Evolutionary conservation across 2,888 invertebrate genomes (phyloP).

Genomic region (Zaprionus obscuricornis): DNA sequence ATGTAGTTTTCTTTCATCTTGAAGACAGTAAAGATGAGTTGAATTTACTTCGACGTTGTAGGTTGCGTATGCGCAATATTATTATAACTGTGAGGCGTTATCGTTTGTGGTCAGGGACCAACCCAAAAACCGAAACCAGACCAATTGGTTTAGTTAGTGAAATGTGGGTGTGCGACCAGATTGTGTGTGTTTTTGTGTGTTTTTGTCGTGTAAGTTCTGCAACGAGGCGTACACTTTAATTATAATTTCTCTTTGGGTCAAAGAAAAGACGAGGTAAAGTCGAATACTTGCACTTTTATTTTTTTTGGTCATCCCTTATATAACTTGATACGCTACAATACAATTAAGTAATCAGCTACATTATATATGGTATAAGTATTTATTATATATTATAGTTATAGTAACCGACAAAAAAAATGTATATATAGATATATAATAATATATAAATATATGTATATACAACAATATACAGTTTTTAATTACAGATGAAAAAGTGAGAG

Average conservation of each 20-base stretch:
- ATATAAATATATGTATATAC: slow-evolving; percentile 1
- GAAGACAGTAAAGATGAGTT: slow-evolving; percentile 70
- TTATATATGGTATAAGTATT: slow-evolving; percentile 33
- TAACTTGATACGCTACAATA: slow-evolving; percentile 47
- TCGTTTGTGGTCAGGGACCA: slow-evolving; percentile 74
- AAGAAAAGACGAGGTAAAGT: slow-evolving; percentile 35
- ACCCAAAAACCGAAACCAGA: slow-evolving; percentile 64
- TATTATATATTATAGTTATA: too few relatives aligned
- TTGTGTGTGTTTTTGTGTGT: slow-evolving; percentile 22
- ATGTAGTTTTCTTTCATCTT: not conserved
- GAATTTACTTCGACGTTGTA: slow-evolving; percentile 52
- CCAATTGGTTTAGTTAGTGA: slow-evolving; percentile 73
- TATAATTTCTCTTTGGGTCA: slow-evolving; percentile 73
- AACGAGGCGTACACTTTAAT: slow-evolving; percentile 72
- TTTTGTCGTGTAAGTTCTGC: slow-evolving; percentile 16
- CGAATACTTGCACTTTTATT: slow-evolving; percentile 29
- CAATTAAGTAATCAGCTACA: slow-evolving; percentile 59
- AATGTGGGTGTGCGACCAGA: slow-evolving; percentile 68
- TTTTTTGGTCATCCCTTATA: slow-evolving; percentile 39
- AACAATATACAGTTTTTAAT: slow-evolving; percentile 48
- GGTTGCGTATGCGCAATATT: slow-evolving; percentile 78
- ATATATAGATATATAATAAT: slow-evolving; percentile 8
- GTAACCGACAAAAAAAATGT: slow-evolving; percentile 5
- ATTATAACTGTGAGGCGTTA: slow-evolving; percentile 73
- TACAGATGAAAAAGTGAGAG: slow-evolving; percentile 53